These are phyloP conservation scores for Candidula unifasciata DNA, from an alignment of 2,888 invertebrate genomes.

Conservation along the genomic window DNA sequence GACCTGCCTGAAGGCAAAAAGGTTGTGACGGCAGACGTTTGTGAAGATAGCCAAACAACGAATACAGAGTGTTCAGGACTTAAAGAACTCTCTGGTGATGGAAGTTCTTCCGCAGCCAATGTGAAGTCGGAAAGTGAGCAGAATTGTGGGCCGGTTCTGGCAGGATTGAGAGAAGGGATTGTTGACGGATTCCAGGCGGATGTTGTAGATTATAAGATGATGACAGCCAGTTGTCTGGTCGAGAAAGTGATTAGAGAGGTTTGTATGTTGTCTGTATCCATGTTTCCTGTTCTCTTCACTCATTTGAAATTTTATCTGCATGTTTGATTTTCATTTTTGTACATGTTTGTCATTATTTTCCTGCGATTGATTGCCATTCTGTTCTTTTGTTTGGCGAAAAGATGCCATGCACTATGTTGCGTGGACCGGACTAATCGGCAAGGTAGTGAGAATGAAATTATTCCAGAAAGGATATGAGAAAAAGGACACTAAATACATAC, in stretches of 20 bases:
- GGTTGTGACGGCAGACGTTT: background rate
- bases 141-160: background rate
- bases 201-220: background rate
- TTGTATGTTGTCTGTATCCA: background rate
- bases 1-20: background rate
- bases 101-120: background rate
- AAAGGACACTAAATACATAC: too few species aligned
- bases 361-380: background rate
- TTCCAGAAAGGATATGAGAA: too few species aligned
- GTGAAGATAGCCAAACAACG: background rate
- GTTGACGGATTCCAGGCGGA: background rate
- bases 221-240: conserved; percentile 17
- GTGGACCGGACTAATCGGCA: too few species aligned
- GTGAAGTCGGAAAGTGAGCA: background rate
- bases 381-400: background rate
- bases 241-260: conserved; percentile 30
- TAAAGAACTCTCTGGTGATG: background rate
- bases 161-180: background rate
- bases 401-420: too few species aligned
- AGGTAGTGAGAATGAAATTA: too few species aligned
- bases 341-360: background rate
- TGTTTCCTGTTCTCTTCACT: background rate
- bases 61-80: background rate
- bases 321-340: background rate
- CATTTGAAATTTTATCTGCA: background rate